Percentiles rank a stretch among this genome's conserved stretches.
These are phyloP conservation scores for Scleropages formosus DNA, from an alignment of 2,797 vertebrate genomes.

Conservation along the genomic window DNA sequence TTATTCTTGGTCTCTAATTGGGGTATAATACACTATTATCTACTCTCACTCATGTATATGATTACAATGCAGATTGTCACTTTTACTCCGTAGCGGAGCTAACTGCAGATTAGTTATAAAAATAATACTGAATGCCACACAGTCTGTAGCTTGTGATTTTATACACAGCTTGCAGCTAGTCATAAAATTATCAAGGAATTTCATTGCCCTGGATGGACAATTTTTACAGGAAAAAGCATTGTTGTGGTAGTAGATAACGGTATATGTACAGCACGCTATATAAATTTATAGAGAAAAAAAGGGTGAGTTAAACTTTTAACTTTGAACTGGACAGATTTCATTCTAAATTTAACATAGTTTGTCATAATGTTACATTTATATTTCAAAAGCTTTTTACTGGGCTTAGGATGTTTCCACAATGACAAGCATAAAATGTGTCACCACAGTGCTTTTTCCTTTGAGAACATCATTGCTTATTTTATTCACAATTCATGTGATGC, in stretches of 20 bases:
- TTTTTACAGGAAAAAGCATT: conserved; percentile 12
- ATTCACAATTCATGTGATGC: no score
- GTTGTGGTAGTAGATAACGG: not conserved
- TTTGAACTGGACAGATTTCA: not conserved
- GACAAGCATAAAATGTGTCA: no score
- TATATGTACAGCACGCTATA: conserved; percentile 3
- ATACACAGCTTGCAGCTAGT: not conserved
- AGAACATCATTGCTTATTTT: no score
- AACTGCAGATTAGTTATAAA: not conserved
- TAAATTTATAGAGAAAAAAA: conserved; percentile 14
- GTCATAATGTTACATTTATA: not conserved
- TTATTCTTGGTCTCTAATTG: conserved; percentile 11
- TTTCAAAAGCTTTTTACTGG: not conserved
- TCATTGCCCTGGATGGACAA: not conserved
- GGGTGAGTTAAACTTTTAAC: not conserved
- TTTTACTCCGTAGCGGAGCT: conserved; percentile 2
- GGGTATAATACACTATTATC: conserved; percentile 17
- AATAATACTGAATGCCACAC: not conserved
- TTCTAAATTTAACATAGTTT: not conserved
- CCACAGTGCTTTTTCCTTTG: no score
- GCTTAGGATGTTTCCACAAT: not conserved
- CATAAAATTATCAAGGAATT: conserved; percentile 17
- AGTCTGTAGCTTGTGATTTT: not conserved
- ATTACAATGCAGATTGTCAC: not conserved
- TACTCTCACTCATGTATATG: conserved; percentile 2